Percentiles rank a stretch among this genome's conserved stretches.
These are phyloP conservation scores for Sthenelais limicola DNA, from an alignment of 2,888 invertebrate species.

Conservation along the genomic window DNA sequence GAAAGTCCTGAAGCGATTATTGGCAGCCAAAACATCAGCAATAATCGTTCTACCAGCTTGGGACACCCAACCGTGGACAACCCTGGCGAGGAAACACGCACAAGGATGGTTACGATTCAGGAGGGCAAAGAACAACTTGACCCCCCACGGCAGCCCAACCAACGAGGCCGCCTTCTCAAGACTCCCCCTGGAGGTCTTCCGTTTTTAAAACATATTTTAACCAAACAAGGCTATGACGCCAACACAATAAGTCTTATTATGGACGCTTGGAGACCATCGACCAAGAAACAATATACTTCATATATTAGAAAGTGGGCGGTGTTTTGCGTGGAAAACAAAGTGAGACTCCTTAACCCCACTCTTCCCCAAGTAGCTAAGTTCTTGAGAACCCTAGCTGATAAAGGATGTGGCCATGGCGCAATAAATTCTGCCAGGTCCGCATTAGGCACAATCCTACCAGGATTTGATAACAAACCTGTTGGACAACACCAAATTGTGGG, in stretches of 20 bases:
- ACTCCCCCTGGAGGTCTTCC: not conserved
- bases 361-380: not conserved
- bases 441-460: not conserved
- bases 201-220: not conserved
- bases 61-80: not conserved
- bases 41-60: not conserved
- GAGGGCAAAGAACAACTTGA: not conserved
- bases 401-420: not conserved
- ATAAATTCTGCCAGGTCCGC: conserved; percentile 6
- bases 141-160: not conserved
- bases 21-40: not conserved
- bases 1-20: not conserved
- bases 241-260: not conserved
- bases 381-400: not conserved
- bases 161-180: not conserved
- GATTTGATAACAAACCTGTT: not conserved
- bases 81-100: not conserved
- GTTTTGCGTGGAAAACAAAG: not conserved
- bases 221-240: not conserved
- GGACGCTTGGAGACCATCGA: not conserved
- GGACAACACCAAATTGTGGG: not conserved
- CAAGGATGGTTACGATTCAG: not conserved
- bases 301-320: conserved; percentile 3
- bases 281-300: not conserved
- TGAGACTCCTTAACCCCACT: not conserved